Conservation (phyloP, 2,888 invertebrate species). For the Selenia dentaria region DNA sequence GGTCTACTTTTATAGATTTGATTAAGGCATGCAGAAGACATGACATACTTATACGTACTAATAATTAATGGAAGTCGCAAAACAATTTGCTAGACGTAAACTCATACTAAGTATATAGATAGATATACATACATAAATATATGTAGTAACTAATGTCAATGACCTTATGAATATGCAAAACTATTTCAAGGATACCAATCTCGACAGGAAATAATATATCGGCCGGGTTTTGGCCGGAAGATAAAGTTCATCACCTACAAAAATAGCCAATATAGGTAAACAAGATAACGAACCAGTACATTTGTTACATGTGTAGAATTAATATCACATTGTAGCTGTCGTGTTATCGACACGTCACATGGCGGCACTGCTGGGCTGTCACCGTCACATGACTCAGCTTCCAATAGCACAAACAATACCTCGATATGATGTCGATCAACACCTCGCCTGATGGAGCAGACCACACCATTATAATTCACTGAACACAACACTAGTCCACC, state of each 20-base stretch:
- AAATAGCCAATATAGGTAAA: conserved; percentile 21
- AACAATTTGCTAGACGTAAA: too few species aligned
- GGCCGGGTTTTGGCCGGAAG: conserved; percentile 1
- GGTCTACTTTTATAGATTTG: too few species aligned
- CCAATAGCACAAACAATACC: conserved; percentile 48
- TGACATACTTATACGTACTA: too few species aligned
- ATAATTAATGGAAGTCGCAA: too few species aligned
- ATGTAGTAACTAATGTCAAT: conserved; percentile 20
- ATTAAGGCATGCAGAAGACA: too few species aligned
- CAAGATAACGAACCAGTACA: conserved; percentile 16
- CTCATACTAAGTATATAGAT: too few species aligned
- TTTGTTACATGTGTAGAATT: conserved; percentile 39
- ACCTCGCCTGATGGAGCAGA: conserved; percentile 78
- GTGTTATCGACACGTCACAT: conserved; percentile 18
- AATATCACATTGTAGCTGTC: conserved; percentile 20
- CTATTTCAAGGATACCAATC: conserved; percentile 8
- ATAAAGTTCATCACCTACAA: conserved; percentile 10
- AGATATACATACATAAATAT: too few species aligned
- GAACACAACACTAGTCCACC: conserved; percentile 73
- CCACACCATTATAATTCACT: conserved; percentile 80
- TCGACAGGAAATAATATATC: conserved; percentile 6
- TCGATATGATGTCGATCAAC: conserved; percentile 78
- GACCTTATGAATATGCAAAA: conserved; percentile 22
- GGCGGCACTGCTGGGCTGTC: conserved; percentile 21
- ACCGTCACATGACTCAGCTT: conserved; percentile 42